These are phyloP conservation scores for Carpatolechia fugitivella DNA, from an alignment of 2,888 invertebrate species.

Conservation along the genomic window DNA sequence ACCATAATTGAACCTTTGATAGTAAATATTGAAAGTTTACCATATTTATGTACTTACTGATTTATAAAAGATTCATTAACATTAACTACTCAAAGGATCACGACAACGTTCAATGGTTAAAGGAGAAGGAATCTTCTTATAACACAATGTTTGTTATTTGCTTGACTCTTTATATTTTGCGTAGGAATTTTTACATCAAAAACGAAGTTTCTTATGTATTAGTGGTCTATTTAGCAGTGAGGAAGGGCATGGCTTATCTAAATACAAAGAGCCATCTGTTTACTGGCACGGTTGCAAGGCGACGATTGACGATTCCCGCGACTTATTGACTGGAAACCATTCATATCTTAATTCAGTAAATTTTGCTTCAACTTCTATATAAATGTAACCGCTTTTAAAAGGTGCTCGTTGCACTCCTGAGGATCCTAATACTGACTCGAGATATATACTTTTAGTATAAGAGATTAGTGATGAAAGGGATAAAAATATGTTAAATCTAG, in stretches of 20 bases:
- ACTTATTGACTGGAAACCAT: constrained; percentile 46
- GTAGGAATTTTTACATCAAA: too few relatives aligned
- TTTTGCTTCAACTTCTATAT: constrained; percentile 23
- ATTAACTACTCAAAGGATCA: neutral
- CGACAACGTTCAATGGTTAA: too few relatives aligned
- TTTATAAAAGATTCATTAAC: neutral
- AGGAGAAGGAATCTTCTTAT: too few relatives aligned
- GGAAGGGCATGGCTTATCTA: constrained; percentile 53
- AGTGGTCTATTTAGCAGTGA: neutral
- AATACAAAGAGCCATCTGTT: constrained; percentile 67
- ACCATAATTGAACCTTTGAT: neutral
- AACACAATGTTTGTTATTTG: too few relatives aligned
- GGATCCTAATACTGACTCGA: too few relatives aligned
- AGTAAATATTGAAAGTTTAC: neutral
- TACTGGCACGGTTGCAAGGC: constrained; percentile 24
- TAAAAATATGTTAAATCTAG: too few relatives aligned
- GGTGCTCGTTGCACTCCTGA: too few relatives aligned
- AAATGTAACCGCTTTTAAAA: too few relatives aligned
- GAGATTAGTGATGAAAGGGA: too few relatives aligned
- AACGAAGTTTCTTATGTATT: too few relatives aligned
- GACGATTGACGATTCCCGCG: constrained; percentile 63
- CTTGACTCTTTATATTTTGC: too few relatives aligned
- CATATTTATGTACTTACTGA: neutral
- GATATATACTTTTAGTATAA: too few relatives aligned
- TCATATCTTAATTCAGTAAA: constrained; percentile 2